These are phyloP conservation scores for Illadopsis cleaveri DNA, from an alignment of 2,113 vertebrate genomes.

Conservation along the genomic window DNA sequence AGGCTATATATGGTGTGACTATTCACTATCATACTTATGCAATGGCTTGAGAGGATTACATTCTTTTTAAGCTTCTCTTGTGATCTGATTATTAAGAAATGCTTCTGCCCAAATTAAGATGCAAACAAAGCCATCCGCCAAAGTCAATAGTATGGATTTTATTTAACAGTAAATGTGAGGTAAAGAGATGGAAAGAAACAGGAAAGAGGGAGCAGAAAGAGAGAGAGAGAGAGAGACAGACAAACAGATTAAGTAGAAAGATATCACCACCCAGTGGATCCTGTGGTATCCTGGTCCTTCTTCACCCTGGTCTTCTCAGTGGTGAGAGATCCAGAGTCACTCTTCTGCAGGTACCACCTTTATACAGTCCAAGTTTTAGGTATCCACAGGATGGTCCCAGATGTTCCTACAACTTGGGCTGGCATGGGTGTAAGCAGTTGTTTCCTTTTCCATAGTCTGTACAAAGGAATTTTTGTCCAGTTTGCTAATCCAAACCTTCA, in stretches of 20 bases:
- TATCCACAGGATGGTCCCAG: background rate
- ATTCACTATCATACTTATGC: background rate
- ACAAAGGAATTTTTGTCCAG: background rate
- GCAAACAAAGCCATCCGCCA: fast-evolving
- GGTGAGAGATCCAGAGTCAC: background rate
- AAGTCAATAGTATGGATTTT: background rate
- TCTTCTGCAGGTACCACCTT: too few relatives aligned
- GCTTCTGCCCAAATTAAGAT: background rate
- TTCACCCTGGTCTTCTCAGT: background rate
- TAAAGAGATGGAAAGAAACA: background rate
- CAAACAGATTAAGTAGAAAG: background rate
- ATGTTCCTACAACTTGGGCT: background rate
- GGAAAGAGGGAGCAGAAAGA: background rate
- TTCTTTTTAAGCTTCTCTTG: background rate
- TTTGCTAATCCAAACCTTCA: background rate
- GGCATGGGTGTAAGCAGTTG: background rate
- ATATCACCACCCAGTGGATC: background rate
- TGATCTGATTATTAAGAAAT: background rate
- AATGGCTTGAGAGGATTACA: background rate
- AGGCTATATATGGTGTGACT: background rate
- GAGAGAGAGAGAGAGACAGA: fast-evolving
- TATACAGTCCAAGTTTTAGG: background rate
- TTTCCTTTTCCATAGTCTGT: background rate
- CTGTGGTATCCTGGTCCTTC: background rate
- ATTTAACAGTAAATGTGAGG: background rate